phyloP scores from a whole-genome alignment of 2,797 vertebrate species.

The Ceyx erithaca region DNA sequence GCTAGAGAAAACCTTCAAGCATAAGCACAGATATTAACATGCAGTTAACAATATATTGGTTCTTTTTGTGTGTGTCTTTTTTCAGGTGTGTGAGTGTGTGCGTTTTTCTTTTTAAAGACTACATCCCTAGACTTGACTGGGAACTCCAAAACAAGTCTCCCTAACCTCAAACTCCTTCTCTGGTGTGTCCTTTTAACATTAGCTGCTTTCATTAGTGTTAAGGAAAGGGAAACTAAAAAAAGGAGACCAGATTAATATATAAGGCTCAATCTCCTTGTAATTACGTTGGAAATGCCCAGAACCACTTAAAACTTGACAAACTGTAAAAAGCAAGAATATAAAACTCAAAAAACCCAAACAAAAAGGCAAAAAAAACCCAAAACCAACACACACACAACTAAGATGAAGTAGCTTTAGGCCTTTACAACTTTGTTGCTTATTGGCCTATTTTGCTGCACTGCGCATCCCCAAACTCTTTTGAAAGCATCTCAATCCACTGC shows the following conservation, averaged over 20 bases:
- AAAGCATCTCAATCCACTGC: not conserved
- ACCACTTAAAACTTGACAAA: not conserved
- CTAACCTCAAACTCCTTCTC: not conserved
- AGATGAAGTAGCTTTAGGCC: not conserved
- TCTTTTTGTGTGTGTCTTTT: no score
- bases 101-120: not conserved
- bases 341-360: not conserved
- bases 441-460: not conserved
- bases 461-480: not conserved
- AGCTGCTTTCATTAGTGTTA: not conserved
- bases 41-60: not conserved
- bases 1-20: not conserved
- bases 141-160: not conserved
- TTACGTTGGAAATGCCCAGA: not conserved
- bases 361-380: not conserved
- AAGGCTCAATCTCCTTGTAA: not conserved
- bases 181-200: not conserved
- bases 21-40: not conserved
- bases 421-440: not conserved
- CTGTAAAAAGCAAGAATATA: not conserved
- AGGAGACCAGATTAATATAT: not conserved
- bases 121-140: not conserved
- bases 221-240: not conserved
- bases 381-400: not conserved
- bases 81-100: no score